These are phyloP conservation scores for Lysandra bellargus DNA, from an alignment of 2,888 invertebrate species.

Conservation along the genomic window DNA sequence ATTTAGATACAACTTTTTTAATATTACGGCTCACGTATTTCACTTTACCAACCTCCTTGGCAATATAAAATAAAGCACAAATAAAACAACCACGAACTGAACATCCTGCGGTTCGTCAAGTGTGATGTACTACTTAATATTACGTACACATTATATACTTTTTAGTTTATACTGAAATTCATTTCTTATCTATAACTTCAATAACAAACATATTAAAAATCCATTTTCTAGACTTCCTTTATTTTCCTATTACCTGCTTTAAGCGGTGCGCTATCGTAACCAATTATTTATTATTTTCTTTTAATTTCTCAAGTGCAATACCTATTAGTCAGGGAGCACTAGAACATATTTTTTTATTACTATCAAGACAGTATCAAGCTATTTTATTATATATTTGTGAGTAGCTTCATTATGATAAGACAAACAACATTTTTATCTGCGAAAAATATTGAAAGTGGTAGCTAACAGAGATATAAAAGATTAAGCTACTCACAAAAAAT, in stretches of 20 bases:
- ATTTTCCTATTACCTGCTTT: not conserved
- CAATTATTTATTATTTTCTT: not conserved
- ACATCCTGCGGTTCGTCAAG: not conserved
- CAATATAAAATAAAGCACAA: conserved; percentile 28
- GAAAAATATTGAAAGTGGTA: too few relatives aligned
- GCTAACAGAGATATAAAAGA: too few relatives aligned
- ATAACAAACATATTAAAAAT: conserved; percentile 18
- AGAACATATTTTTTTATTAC: too few relatives aligned
- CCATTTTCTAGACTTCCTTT: conserved; percentile 24
- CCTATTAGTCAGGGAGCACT: too few relatives aligned
- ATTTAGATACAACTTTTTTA: too few relatives aligned
- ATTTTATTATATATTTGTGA: too few relatives aligned
- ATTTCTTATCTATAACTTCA: conserved; percentile 18
- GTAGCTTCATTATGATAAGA: too few relatives aligned
- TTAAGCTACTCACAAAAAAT: too few relatives aligned
- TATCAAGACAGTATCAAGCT: too few relatives aligned
- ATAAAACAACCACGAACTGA: conserved; percentile 32
- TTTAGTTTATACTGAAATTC: not conserved
- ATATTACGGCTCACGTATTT: too few relatives aligned
- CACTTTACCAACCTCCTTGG: not conserved
- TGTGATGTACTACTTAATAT: not conserved
- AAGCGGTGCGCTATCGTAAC: not conserved
- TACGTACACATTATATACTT: not conserved
- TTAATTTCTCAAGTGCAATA: not conserved
- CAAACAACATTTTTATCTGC: too few relatives aligned